A percentile compares a stretch with the other conserved stretches of the same genome.
These are phyloP conservation scores for Esox niger DNA, from an alignment of 2,113 vertebrate genomes.

Conservation along the genomic window DNA sequence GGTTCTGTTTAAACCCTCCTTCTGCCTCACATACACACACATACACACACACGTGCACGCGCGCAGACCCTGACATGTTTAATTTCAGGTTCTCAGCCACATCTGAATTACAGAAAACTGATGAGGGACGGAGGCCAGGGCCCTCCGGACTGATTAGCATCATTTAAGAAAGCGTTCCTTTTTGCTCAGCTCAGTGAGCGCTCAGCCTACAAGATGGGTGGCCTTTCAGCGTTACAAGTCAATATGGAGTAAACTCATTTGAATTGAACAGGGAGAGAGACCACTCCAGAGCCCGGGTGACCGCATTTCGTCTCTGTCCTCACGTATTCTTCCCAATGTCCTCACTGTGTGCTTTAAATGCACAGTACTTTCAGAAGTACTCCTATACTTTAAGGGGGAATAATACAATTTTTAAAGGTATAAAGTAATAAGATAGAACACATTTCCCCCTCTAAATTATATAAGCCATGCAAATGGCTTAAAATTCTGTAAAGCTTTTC, in stretches of 20 bases:
- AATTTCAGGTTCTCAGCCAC: conserved; percentile 94
- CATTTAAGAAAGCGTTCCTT: conserved; percentile 90
- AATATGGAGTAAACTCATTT: conserved; percentile 84
- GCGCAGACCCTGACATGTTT: conserved; percentile 84
- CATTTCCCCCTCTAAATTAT: conserved; percentile 76
- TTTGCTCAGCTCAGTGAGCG: conserved; percentile 80
- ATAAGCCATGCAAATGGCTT: conserved; percentile 84
- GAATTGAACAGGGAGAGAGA: conserved; percentile 78
- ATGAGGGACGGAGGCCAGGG: conserved; percentile 88
- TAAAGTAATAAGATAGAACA: conserved; percentile 70
- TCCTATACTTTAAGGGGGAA: conserved; percentile 37
- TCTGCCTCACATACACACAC: conserved; percentile 25
- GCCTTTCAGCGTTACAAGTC: conserved; percentile 86
- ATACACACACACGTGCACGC: conserved; percentile 11
- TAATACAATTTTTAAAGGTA: conserved; percentile 62
- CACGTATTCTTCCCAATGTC: conserved; percentile 11
- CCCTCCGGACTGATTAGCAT: conserved; percentile 97
- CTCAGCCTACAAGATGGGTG: conserved; percentile 86
- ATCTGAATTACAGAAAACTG: conserved; percentile 91
- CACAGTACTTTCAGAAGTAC: not conserved
- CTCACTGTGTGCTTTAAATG: conserved; percentile 31
- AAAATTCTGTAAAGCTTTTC: conserved; percentile 85
- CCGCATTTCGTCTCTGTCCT: conserved; percentile 32
- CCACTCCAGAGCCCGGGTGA: conserved; percentile 67
- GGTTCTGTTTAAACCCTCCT: conserved; percentile 69